Evolutionary conservation across 2,113 vertebrate species (phyloP), one percentile per base, ranked within the genome.

Genomic region (Scartelaos histophorus): DNA sequence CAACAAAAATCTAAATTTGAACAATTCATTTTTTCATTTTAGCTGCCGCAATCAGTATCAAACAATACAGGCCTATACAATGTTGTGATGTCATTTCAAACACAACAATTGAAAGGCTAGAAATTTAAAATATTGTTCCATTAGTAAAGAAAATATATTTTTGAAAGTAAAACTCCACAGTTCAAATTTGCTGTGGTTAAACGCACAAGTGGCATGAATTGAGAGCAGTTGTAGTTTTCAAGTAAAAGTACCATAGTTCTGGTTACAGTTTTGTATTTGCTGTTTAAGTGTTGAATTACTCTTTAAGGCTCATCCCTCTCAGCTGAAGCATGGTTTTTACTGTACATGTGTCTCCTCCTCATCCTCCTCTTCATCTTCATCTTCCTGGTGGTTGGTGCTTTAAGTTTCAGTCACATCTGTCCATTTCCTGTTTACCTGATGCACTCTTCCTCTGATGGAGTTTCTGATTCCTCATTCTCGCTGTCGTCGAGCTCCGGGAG

Each of bases 401-500:
- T 77, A n/a, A 25, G 66, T 76, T 58, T 58, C 24, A 58, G 67
- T 62, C 60, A 60, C 57, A 22, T 73, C 72, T 74, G 82, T 80
- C 75, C 62, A 1, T 74, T 64, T 81, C 58, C 74, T 53, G 51
- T 90, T 82, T 94, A 95, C 92, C 94, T 92, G 72, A 95, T 91
- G 71, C 76, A 97, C 54, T 98, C 96, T 78, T 97, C 96, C 75
- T 94, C 95, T 72, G 93, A 95, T 62, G 88, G 83, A 78, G 91
- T 92, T 86, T 92, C 92, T 0, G 68, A 49, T 29, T 95, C 95
- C 90, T 95, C 96, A 1, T 95, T 95, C 53, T 95, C 87, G 51
- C 87, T 94, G 56, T 95, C 96, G 70, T 98, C 97, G 85, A 94
- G 84, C 60, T 97, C 97, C 29, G 97, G 95, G 78, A 99, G 93